Evolutionary conservation across 2,888 invertebrate species (phyloP).

Genomic region (Cactoblastis cactorum): DNA sequence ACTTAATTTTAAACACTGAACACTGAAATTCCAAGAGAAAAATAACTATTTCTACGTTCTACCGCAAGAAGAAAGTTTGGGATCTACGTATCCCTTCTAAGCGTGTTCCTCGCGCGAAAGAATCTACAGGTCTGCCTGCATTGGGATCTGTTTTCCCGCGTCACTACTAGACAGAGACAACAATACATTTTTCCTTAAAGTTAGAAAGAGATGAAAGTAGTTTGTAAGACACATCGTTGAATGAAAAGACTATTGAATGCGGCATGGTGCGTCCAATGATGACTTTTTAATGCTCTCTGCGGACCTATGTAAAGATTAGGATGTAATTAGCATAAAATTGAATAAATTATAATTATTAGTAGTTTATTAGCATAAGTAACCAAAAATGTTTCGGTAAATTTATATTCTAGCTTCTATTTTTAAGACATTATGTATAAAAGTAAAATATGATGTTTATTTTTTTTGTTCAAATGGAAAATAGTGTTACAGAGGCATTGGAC

Average conservation of each 20-base stretch:
- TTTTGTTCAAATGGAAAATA: no score
- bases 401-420: no score
- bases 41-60: slow-evolving; percentile 21
- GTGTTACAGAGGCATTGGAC: no score
- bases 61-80: slow-evolving; percentile 19
- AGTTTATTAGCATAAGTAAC: no score
- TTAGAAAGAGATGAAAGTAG: slow-evolving; percentile 34
- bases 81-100: slow-evolving; percentile 32
- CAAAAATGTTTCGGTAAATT: no score
- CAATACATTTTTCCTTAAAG: slow-evolving; percentile 18
- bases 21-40: slow-evolving; percentile 24
- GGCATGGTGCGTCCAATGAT: slow-evolving; percentile 19
- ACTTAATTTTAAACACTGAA: slow-evolving; percentile 31
- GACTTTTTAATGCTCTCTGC: slow-evolving; percentile 8
- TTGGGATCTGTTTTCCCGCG: slow-evolving; percentile 60
- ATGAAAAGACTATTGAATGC: slow-evolving; percentile 44
- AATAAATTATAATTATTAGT: background rate
- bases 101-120: slow-evolving; percentile 55
- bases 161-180: slow-evolving; percentile 34
- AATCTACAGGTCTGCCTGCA: slow-evolving; percentile 71
- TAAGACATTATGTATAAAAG: no score
- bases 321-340: slow-evolving; percentile 29
- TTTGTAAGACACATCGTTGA: slow-evolving; percentile 31
- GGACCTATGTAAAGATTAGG: slow-evolving; percentile 24
- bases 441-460: no score